Evolutionary conservation across 1,140 invertebrate genomes (phyloP).

Genomic region (Neelides sp.): DNA sequence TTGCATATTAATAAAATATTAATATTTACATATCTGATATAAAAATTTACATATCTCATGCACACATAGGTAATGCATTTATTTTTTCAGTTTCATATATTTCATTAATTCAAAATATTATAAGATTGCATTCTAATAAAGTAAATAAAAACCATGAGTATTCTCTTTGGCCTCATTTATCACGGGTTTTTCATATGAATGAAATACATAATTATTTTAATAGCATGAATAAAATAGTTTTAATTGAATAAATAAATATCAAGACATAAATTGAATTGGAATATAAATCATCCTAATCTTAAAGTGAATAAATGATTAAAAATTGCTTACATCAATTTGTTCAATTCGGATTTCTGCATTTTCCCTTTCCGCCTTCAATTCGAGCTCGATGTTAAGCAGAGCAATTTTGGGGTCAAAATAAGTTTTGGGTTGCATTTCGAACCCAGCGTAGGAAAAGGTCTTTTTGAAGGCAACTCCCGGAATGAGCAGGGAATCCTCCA

Average conservation of each 20-base stretch:
- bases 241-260: neutral
- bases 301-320: conserved; percentile 1
- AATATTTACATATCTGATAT: neutral
- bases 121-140: too few relatives aligned
- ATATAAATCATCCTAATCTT: conserved; percentile 1
- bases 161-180: too few relatives aligned
- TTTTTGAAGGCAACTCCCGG: conserved; percentile 98
- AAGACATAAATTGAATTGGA: neutral
- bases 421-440: conserved; percentile 98
- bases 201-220: neutral
- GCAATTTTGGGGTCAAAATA: conserved; percentile 91
- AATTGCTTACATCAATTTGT: conserved; percentile 54
- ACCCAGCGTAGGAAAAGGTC: conserved; percentile 98
- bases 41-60: neutral
- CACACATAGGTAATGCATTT: neutral
- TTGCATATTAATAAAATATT: neutral
- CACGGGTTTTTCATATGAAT: too few relatives aligned
- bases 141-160: too few relatives aligned
- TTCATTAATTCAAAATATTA: too few relatives aligned
- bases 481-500: conserved; percentile 87
- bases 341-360: conserved; percentile 95
- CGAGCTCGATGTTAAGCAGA: conserved; percentile 92
- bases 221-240: neutral
- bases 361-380: conserved; percentile 92
- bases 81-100: too few relatives aligned